A percentile compares a stretch with the other conserved stretches of the same genome.
These are phyloP conservation scores for Aporrectodea caliginosa DNA, from an alignment of 1,140 invertebrate genomes.

Conservation along the genomic window DNA sequence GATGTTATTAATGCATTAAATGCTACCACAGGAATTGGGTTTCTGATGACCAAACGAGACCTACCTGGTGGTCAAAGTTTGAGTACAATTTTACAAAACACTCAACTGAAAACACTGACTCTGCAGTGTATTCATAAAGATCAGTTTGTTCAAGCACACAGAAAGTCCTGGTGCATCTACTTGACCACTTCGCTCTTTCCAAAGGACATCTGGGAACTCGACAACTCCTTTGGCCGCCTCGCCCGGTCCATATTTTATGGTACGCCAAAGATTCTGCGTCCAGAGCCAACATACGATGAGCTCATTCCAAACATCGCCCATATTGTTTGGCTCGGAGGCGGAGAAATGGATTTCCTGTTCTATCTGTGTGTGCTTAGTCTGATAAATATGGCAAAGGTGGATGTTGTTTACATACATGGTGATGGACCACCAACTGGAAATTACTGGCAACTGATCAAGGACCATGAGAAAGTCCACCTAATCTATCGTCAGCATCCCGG, in stretches of 20 bases:
- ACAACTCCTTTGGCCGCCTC: conserved; percentile 26
- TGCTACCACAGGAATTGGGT: background rate
- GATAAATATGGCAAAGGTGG: conserved; percentile 32
- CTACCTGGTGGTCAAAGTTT: background rate
- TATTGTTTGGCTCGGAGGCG: conserved; percentile 34
- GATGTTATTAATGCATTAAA: conserved; percentile 18
- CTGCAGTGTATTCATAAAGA: background rate
- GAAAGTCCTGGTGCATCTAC: background rate
- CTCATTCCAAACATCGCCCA: conserved; percentile 34
- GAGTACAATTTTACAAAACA: background rate
- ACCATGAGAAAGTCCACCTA: conserved; percentile 21
- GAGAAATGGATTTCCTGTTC: conserved; percentile 33
- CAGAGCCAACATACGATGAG: conserved; percentile 14
- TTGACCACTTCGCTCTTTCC: conserved; percentile 22
- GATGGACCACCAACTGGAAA: conserved; percentile 30
- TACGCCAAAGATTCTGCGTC: conserved; percentile 12
- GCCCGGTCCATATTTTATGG: conserved; percentile 27
- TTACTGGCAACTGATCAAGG: conserved; percentile 30
- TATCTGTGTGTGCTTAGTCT: conserved; percentile 33
- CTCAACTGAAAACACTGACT: background rate
- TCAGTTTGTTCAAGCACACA: background rate
- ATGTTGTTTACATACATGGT: conserved; percentile 31
- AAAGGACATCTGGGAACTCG: conserved; percentile 32
- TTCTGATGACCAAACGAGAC: conserved; percentile 16
- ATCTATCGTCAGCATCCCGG: conserved; percentile 25